These are phyloP conservation scores for Moxostoma hubbsi DNA, from an alignment of 2,797 vertebrate genomes.

Conservation along the genomic window DNA sequence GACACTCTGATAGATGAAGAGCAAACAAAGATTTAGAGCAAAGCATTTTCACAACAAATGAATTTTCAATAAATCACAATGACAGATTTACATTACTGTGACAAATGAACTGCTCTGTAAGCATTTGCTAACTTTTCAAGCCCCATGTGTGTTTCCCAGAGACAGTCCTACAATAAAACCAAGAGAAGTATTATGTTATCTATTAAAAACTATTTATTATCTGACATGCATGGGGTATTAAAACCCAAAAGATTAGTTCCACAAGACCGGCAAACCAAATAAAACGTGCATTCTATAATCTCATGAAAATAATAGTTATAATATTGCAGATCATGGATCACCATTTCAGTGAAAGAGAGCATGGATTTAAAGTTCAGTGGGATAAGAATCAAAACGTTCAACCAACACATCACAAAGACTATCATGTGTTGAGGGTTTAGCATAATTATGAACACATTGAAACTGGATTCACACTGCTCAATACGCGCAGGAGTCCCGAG, in stretches of 20 bases:
- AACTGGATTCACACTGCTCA: constrained; percentile 2
- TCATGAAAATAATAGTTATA: constrained; percentile 8
- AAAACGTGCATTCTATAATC: constrained; percentile 9
- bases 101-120: constrained; percentile 54
- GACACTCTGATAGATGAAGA: constrained; percentile 51
- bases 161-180: constrained; percentile 24
- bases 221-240: constrained; percentile 33
- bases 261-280: constrained; percentile 39
- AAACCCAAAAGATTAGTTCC: constrained; percentile 43
- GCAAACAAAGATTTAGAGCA: constrained; percentile 53
- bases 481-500: constrained; percentile 20
- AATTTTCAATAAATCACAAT: constrained; percentile 57
- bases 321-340: constrained; percentile 29
- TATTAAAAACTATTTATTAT: constrained; percentile 41
- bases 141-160: constrained; percentile 24
- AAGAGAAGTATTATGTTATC: constrained; percentile 42
- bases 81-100: constrained; percentile 63
- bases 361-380: constrained; percentile 37
- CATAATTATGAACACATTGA: constrained; percentile 44
- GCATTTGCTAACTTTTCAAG: constrained; percentile 36
- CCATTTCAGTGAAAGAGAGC: constrained; percentile 27
- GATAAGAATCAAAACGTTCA: constrained; percentile 44
- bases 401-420: constrained; percentile 25
- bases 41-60: constrained; percentile 58
- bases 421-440: constrained; percentile 6